Evolutionary conservation across 2,113 vertebrate genomes (phyloP).

Genomic region (Xiphorhynchus elegans): DNA sequence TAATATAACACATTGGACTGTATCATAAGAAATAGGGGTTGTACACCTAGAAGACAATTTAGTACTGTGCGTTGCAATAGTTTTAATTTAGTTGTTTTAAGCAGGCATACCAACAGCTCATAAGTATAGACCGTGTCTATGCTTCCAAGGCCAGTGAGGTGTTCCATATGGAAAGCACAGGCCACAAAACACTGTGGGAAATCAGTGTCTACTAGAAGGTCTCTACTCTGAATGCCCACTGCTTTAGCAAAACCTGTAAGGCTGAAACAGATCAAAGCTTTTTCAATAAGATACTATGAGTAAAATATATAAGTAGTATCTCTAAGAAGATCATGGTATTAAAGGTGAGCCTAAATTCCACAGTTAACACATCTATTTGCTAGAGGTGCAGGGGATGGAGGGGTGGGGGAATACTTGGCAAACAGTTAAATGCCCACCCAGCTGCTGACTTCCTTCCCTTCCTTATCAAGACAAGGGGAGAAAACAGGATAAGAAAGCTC

Average conservation of each 20-base stretch:
- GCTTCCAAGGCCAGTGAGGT: background rate
- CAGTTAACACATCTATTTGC: background rate
- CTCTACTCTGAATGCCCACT: background rate
- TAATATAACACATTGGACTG: background rate
- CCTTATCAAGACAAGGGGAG: background rate
- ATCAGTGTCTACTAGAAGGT: background rate
- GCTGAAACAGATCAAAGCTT: background rate
- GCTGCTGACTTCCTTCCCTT: background rate
- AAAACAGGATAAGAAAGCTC: background rate
- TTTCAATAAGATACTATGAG: background rate
- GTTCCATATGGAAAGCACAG: rapidly evolving
- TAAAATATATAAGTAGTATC: background rate
- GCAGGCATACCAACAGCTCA: background rate
- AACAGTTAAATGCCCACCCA: background rate
- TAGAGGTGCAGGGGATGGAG: too few species aligned
- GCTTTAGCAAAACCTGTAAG: background rate
- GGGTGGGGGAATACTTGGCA: background rate
- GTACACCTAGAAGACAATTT: background rate
- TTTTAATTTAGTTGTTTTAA: background rate
- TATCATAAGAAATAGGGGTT: background rate
- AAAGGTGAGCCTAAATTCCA: background rate
- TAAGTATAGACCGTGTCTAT: background rate
- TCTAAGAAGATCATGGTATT: background rate
- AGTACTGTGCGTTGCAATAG: background rate
- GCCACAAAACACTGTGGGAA: background rate